Conservation (phyloP, 2,888 invertebrate genomes). For the Hirtodrosophila trivittata region DNA sequence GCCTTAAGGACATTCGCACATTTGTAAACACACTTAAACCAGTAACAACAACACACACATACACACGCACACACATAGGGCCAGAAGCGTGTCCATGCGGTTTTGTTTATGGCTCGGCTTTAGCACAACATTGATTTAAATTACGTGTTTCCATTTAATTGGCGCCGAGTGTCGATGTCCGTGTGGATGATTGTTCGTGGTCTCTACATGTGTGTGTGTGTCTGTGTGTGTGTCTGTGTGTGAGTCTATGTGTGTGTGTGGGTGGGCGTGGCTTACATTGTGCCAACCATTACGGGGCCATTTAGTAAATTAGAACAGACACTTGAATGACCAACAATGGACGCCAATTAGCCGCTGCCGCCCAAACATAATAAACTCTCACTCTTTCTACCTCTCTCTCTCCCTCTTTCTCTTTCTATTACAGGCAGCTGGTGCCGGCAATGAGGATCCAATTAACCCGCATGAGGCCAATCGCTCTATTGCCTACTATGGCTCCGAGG, state of each 20-base stretch:
- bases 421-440: constrained; percentile 75
- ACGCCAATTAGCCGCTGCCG: constrained; percentile 50
- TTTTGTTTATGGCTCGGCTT: constrained; percentile 77
- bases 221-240: constrained; percentile 4
- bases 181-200: constrained; percentile 12
- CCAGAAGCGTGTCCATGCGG: constrained; percentile 72
- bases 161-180: constrained; percentile 70
- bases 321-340: constrained; percentile 60
- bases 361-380: constrained; percentile 51
- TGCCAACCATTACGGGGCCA: constrained; percentile 55
- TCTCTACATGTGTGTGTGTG: background rate
- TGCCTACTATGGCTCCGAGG: constrained; percentile 77
- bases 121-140: constrained; percentile 78
- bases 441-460: constrained; percentile 76
- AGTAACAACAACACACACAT: constrained; percentile 22
- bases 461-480: constrained; percentile 62
- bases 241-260: constrained; percentile 8
- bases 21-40: constrained; percentile 68
- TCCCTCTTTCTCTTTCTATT: background rate
- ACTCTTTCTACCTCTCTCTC: constrained; percentile 5
- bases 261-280: constrained; percentile 40
- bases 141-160: constrained; percentile 78
- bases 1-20: constrained; percentile 78
- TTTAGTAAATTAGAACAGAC: constrained; percentile 72
- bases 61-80: constrained; percentile 22